Evolutionary conservation across 1,140 invertebrate genomes (phyloP).

Genomic region (Brachystomella parvula): DNA sequence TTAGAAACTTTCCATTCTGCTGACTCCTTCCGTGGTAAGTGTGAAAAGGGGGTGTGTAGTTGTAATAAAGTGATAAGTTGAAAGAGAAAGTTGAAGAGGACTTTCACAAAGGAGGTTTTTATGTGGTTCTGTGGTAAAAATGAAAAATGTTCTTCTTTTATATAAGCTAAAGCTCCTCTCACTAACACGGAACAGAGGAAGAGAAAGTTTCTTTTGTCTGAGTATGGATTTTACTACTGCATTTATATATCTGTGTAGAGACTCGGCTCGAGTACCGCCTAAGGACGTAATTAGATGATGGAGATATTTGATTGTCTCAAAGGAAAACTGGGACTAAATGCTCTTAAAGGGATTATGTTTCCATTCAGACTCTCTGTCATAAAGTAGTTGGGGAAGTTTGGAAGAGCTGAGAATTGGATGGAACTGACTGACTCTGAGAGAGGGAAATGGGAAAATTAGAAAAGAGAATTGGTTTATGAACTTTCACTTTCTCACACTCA

Average conservation of each 20-base stretch:
- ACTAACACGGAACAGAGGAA: neutral
- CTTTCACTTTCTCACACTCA: neutral
- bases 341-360: constrained; percentile 34
- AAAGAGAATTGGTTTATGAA: constrained; percentile 9
- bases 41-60: neutral
- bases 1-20: too few species aligned
- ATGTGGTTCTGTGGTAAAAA: neutral
- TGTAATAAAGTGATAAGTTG: neutral
- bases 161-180: too few species aligned
- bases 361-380: constrained; percentile 8
- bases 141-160: too few species aligned
- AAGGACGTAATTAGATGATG: constrained; percentile 36
- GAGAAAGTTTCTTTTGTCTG: neutral
- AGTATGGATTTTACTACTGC: neutral
- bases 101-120: too few species aligned
- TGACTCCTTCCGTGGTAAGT: neutral
- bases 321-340: constrained; percentile 30
- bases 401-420: neutral
- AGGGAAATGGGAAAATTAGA: too few species aligned
- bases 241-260: too few species aligned
- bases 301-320: constrained; percentile 37
- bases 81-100: neutral
- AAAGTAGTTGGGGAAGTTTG: neutral
- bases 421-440: too few species aligned
- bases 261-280: constrained; percentile 21